Evolutionary conservation across 2,888 invertebrate species (phyloP), one percentile per base, ranked within the genome.

Genomic region (Dolichopus griseipennis): DNA sequence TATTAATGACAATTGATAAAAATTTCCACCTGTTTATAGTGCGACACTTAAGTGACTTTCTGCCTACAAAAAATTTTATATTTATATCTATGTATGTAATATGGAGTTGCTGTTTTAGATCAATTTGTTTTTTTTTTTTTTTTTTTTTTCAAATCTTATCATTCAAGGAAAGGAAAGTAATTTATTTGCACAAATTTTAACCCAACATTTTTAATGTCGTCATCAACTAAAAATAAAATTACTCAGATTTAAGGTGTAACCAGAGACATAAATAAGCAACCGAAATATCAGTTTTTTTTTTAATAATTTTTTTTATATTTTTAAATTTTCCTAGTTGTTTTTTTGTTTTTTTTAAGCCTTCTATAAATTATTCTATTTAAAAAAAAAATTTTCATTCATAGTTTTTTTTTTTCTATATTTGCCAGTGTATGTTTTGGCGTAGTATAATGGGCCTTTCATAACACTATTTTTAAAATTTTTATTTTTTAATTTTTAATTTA

Each of bases 151-250:
- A 18, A 52, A 52, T 52, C 52, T 52, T 52, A 52, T 52, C 52
- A 52, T 52, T 52, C 18, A 18, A 52, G 52, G 52, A 52, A 52
- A 52, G 52, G 18, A 52, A 52, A 52, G 52, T 18, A 52, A 52
- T 12, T 52, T 15, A 52, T 52, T 52, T 10, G 37, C 8, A 37
- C 10, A 37, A 37, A 37, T 37, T 37, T 7, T 37, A 52, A 52
- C 9, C 6, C 52, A 18, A 52, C 52, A 41, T 15, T 41, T n/a
- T 41, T 52, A 52, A 52, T 52, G 52, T 52, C 52, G 52, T 52
- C 52, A 52, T 52, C 52, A 52, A n/a, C 52, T 52, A 52, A 52
- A 52, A 52, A 52, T 52, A 52, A 52, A 18, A 52, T 52, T 52
- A 52, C 52, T 52, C 52, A 52, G 52, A 52, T 15, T 18, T 52